Percentiles rank a stretch among this genome's conserved stretches.
These are phyloP conservation scores for Thaumetopoea pityocampa DNA, from an alignment of 1,140 invertebrate genomes.

Conservation along the genomic window DNA sequence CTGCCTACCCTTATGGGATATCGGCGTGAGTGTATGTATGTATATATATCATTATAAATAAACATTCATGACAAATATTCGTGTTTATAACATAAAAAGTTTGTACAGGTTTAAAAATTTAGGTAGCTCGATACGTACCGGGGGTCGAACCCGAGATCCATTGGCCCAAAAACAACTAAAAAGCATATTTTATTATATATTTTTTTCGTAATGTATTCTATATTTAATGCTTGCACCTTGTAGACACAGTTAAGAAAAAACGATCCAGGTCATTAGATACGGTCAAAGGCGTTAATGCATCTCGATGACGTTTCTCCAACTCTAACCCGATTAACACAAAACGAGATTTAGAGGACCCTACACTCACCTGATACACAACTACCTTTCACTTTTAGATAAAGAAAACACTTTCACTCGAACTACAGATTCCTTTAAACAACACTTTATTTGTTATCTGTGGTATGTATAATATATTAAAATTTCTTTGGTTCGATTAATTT, in stretches of 20 bases:
- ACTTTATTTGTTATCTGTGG: slow-evolving; percentile 1
- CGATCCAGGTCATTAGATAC: slow-evolving; percentile 4
- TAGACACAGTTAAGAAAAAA: neutral
- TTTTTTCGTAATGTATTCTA: too few species aligned
- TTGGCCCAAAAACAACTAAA: too few species aligned
- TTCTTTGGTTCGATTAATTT: slow-evolving; percentile 11
- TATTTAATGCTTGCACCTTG: too few species aligned
- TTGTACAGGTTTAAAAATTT: too few species aligned
- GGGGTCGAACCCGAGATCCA: too few species aligned
- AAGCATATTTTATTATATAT: too few species aligned
- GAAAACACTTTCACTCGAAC: slow-evolving; percentile 53
- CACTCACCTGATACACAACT: slow-evolving; percentile 39
- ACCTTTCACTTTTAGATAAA: slow-evolving; percentile 59
- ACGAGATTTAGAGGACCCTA: slow-evolving; percentile 36
- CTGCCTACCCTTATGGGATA: too few species aligned
- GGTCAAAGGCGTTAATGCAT: slow-evolving; percentile 21
- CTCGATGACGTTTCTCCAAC: slow-evolving; percentile 28
- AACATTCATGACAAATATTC: too few species aligned
- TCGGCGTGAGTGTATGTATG: too few species aligned
- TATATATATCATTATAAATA: too few species aligned
- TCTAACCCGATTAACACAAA: slow-evolving; percentile 41
- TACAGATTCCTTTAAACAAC: slow-evolving; percentile 16
- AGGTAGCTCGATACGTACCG: too few species aligned
- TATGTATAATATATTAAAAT: slow-evolving; percentile 1
- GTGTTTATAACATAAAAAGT: too few species aligned